phyloP scores from a whole-genome alignment of 2,888 invertebrate species.

The Thysanoteuthis rhombus region DNA sequence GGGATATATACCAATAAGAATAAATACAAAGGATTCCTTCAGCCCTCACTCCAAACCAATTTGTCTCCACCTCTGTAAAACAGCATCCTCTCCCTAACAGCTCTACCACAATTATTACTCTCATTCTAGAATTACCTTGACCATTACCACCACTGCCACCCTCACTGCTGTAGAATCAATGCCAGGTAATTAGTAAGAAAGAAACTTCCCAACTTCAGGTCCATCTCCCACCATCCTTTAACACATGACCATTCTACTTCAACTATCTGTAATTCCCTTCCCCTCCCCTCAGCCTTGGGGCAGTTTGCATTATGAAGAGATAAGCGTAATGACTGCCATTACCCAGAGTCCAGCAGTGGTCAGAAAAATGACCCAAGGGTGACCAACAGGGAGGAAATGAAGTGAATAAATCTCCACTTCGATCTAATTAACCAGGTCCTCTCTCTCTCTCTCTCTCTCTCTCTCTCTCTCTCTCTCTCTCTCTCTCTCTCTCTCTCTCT shows the following conservation, averaged over 20 bases:
- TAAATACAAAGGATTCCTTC: neutral
- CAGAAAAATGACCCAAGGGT: conserved; percentile 12
- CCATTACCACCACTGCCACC: neutral
- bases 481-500: neutral
- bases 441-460: neutral
- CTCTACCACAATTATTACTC: neutral
- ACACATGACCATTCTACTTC: neutral
- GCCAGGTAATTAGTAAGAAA: neutral
- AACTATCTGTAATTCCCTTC: neutral
- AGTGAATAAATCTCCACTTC: neutral
- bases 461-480: neutral
- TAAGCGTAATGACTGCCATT: neutral
- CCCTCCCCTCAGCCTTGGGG: neutral
- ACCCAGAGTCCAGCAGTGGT: neutral
- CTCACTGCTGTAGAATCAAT: neutral
- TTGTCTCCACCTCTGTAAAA: neutral
- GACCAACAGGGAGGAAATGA: conserved; percentile 12
- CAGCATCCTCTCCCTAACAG: neutral
- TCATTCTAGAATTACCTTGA: neutral
- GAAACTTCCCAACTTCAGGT: neutral
- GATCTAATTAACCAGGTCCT: neutral
- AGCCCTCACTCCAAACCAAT: neutral
- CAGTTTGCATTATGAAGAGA: neutral
- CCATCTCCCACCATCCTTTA: neutral
- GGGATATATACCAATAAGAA: neutral